Conservation (phyloP, 2,888 invertebrate genomes). For the Rhagophthalmus giganteus region DNA sequence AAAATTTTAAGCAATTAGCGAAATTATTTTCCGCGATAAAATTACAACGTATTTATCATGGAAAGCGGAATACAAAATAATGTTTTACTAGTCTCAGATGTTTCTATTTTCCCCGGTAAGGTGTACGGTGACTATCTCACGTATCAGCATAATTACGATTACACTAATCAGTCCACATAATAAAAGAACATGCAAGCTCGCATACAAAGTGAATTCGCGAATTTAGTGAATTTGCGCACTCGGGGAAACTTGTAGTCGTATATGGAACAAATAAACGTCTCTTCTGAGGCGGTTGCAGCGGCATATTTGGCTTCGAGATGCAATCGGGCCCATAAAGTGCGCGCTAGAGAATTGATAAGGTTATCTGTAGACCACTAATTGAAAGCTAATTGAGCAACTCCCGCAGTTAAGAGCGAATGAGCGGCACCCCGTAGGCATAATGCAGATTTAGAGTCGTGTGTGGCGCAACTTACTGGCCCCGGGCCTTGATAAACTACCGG, state of each 20-base stretch:
- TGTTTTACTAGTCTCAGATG: neutral
- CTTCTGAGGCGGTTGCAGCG: conserved; percentile 28
- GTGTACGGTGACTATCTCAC: conserved; percentile 42
- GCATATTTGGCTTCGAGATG: conserved; percentile 29
- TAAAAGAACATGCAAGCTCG: conserved; percentile 47
- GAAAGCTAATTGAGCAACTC: conserved; percentile 57
- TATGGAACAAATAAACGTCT: conserved; percentile 30
- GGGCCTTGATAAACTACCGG: conserved; percentile 52
- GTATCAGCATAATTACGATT: conserved; percentile 49
- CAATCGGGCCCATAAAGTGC: conserved; percentile 44
- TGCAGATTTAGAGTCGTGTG: conserved; percentile 52
- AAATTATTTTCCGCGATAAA: too few relatives aligned
- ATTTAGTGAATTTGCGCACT: conserved; percentile 26
- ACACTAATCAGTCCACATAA: conserved; percentile 49
- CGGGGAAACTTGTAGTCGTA: conserved; percentile 32
- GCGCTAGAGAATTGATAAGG: conserved; percentile 53
- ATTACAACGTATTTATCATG: too few relatives aligned
- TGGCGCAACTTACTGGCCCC: conserved; percentile 49
- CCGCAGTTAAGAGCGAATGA: conserved; percentile 52
- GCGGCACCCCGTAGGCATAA: conserved; percentile 47
- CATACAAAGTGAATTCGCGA: conserved; percentile 42
- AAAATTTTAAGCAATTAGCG: too few relatives aligned
- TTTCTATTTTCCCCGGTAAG: conserved; percentile 7
- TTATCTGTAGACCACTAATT: conserved; percentile 54
- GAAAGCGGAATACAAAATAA: too few relatives aligned